Base-by-base conservation (phyloP, 1,140 invertebrate species). In the Rhagoletis pomonella region DNA sequence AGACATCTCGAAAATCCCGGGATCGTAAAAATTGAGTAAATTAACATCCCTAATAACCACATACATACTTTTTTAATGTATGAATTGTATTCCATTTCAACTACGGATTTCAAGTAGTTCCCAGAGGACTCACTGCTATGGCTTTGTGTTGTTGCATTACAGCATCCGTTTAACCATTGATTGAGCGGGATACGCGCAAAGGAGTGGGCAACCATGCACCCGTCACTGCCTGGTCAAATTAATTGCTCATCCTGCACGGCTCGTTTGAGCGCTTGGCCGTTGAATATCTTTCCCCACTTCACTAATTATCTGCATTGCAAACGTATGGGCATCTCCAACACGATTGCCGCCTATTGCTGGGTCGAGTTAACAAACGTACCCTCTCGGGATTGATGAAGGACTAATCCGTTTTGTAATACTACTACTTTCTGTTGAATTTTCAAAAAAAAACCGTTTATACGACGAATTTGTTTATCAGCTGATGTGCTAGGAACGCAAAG, bases 171-270 rank as follows among this genome's bases (percentile, higher is more conserved):
- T 81, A 81, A 81, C 14, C 73, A 55, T 81, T 58, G 73, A 81
- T 55, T 55, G 73, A 17, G 42, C n/a, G 73, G 47, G n/a, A n/a
- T 50, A 17, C 73, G 50, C n/a, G 47, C 17, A 42, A 4, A 73
- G 29, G 47, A 29, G 47, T 81, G 73, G 73, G 73, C 47, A 55
- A n/a, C 6, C 5, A 19, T 58, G 47, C 73, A 17, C 42, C 84
- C 84, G 7, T 60, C 67, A 10, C 29, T 39, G 9, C 29, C 67
- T 42, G 67, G 67, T 1, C 84, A 85, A 85, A 85, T 85, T 85
- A 85, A 85, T 85, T 85, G 84, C 59, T 62, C 84, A 85, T 85
- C 84, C 55, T 85, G 84, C 59, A 85, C 59, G 84, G 81, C 59
- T 85, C 58, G 59, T 60, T 85, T 59, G 59, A 85, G 59, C 84